phyloP scores from a whole-genome alignment of 2,797 vertebrate species.

The Gymnothorax javanicus region DNA sequence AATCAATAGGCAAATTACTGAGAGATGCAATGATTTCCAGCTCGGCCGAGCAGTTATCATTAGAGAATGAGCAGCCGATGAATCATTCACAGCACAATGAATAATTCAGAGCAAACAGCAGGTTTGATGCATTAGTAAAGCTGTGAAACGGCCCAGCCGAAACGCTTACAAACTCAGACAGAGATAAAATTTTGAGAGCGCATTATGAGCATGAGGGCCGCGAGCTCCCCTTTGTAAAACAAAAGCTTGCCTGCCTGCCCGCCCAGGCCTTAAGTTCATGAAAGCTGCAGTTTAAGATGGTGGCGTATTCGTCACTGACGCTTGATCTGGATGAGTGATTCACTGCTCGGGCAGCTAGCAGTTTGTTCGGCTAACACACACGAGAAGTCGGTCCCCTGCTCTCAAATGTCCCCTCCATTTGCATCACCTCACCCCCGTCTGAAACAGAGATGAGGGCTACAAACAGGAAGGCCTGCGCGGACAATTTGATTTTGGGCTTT shows the following conservation, averaged over 20 bases:
- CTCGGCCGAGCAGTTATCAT: conserved; percentile 72
- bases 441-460: conserved; percentile 48
- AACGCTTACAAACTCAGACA: conserved; percentile 70
- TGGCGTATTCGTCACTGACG: conserved; percentile 22
- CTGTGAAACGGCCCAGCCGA: conserved; percentile 75
- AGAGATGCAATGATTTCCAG: conserved; percentile 73
- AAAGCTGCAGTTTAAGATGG: conserved; percentile 25
- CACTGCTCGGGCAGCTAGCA: conserved; percentile 29
- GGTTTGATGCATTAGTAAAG: conserved; percentile 84
- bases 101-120: conserved; percentile 82
- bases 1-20: conserved; percentile 78
- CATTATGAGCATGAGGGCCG: conserved; percentile 39
- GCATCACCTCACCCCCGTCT: conserved; percentile 32
- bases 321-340: conserved; percentile 29
- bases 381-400: conserved; percentile 22
- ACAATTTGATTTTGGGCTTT: conserved; percentile 69
- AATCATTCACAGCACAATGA: conserved; percentile 79
- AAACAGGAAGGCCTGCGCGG: conserved; percentile 60
- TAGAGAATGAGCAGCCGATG: conserved; percentile 70
- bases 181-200: conserved; percentile 67
- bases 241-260: conserved; percentile 15
- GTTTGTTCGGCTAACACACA: conserved; percentile 45
- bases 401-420: conserved; percentile 55
- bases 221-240: conserved; percentile 31
- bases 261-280: neutral